A percentile compares a stretch with the other conserved stretches of the same genome.
These are phyloP conservation scores for Microplitis demolitor DNA, from an alignment of 1,140 invertebrate genomes.

Conservation along the genomic window DNA sequence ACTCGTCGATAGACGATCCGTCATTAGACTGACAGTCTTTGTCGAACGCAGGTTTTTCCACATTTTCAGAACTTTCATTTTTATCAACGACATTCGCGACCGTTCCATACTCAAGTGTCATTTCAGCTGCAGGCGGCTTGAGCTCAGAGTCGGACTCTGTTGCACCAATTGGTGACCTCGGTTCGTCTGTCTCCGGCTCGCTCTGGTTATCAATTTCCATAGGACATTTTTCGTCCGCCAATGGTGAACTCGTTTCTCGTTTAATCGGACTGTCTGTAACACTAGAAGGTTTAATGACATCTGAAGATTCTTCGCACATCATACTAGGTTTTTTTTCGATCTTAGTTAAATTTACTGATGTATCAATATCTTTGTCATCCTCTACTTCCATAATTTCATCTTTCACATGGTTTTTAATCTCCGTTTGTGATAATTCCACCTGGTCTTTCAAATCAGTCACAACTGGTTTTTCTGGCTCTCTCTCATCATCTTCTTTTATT, in stretches of 20 bases:
- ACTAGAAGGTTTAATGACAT: not conserved
- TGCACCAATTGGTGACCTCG: slow-evolving; percentile 48
- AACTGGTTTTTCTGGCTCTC: not conserved
- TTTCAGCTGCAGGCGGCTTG: slow-evolving; percentile 55
- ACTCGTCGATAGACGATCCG: slow-evolving; percentile 52
- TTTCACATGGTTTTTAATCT: not conserved
- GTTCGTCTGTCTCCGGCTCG: slow-evolving; percentile 47
- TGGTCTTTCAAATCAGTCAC: not conserved
- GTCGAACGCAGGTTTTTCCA: not conserved
- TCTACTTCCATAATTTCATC: not conserved
- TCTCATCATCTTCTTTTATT: not conserved
- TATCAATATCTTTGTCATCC: not conserved
- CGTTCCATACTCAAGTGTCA: slow-evolving; percentile 58
- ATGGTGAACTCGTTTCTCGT: not conserved
- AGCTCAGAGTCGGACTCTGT: slow-evolving; percentile 56
- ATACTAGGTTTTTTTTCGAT: not conserved
- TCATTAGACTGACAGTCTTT: slow-evolving; percentile 30
- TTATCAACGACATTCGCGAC: slow-evolving; percentile 28
- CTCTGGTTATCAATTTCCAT: slow-evolving; percentile 55
- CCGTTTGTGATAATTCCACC: too few relatives aligned
- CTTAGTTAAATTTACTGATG: not conserved
- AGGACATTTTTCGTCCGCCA: slow-evolving; percentile 36
- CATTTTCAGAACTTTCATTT: slow-evolving; percentile 35
- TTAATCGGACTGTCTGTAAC: not conserved
- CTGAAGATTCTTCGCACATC: too few relatives aligned